Evolutionary conservation across 2,113 vertebrate species (phyloP).

Genomic region (Bufo gargarizans): DNA sequence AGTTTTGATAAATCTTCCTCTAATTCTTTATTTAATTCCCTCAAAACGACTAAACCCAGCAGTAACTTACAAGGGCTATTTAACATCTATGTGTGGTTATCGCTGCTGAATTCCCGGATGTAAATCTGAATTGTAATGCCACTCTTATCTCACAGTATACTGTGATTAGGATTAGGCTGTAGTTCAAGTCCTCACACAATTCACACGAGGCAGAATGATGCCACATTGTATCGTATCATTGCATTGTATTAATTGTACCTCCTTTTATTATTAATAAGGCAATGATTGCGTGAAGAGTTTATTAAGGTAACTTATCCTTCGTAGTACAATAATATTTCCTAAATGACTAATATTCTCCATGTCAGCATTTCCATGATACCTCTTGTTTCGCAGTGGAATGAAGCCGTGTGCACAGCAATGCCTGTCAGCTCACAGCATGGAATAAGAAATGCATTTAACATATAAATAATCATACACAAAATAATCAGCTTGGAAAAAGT

Average conservation of each 20-base stretch:
- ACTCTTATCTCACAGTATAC: no score
- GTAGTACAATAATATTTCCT: slow-evolving; percentile 19
- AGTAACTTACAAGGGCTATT: no score
- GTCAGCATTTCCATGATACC: neutral
- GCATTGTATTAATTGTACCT: neutral
- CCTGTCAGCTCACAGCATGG: slow-evolving; percentile 42
- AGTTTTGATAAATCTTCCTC: no score
- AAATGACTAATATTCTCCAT: slow-evolving; percentile 7
- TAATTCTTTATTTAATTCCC: no score
- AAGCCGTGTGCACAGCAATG: slow-evolving; percentile 24
- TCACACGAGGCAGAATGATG: no score
- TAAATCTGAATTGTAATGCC: no score
- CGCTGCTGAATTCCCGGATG: no score
- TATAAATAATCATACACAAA: slow-evolving; percentile 19
- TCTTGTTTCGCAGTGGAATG: neutral
- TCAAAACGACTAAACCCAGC: no score
- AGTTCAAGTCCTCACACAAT: no score
- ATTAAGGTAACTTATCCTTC: neutral
- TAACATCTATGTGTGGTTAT: no score
- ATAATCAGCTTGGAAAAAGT: neutral
- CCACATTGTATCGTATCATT: no score
- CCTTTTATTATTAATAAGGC: neutral
- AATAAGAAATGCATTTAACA: slow-evolving; percentile 21
- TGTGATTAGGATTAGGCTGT: no score
- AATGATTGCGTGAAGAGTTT: neutral